Evolutionary conservation across 2,888 invertebrate species (phyloP).

Genomic region (Callyntrura guangdongensis): DNA sequence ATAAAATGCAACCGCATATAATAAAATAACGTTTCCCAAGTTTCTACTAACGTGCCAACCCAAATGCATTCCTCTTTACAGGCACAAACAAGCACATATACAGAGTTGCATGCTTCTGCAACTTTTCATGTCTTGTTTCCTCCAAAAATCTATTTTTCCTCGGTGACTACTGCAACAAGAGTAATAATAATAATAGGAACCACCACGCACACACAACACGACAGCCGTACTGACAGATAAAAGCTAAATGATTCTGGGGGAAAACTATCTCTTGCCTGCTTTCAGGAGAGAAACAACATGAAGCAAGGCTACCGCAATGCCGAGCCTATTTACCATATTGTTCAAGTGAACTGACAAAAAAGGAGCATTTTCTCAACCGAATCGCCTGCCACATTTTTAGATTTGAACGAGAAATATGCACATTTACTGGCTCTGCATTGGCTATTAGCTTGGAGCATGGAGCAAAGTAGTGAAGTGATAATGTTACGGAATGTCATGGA

Average conservation of each 20-base stretch:
- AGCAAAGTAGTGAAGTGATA: conserved; percentile 60
- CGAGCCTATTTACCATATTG: background rate
- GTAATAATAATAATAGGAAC: conserved; percentile 31
- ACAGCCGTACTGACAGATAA: conserved; percentile 2
- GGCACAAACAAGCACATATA: background rate
- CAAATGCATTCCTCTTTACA: background rate
- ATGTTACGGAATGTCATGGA: conserved; percentile 73
- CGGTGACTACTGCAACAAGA: background rate
- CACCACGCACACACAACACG: conserved; percentile 7
- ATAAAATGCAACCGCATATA: background rate
- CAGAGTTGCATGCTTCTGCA: background rate
- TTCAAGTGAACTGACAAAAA: conserved; percentile 8
- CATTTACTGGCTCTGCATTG: background rate
- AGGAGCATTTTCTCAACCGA: conserved; percentile 22
- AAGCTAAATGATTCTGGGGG: background rate
- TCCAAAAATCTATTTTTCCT: conserved; percentile 50
- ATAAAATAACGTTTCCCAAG: conserved; percentile 23
- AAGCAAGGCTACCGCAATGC: background rate
- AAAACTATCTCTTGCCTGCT: too few relatives aligned
- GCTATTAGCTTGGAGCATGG: background rate
- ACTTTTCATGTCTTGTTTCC: conserved; percentile 25
- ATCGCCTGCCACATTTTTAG: background rate
- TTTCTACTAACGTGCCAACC: conserved; percentile 1
- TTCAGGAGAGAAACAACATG: background rate
- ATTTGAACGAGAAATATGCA: too few relatives aligned